Evolutionary conservation across 2,888 invertebrate genomes (phyloP).

Genomic region (Biston stratarius): DNA sequence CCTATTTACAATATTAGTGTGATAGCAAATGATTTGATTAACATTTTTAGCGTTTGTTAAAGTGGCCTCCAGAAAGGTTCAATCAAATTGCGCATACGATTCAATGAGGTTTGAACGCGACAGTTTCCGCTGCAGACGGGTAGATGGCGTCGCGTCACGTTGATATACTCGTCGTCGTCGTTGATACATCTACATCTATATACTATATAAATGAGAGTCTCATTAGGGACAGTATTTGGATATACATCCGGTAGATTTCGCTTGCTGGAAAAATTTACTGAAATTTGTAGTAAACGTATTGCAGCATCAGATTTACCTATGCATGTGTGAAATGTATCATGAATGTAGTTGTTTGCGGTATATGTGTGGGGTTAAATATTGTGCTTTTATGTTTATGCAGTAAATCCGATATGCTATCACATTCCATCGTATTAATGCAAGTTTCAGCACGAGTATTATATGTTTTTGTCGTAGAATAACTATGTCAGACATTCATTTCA

Average conservation of each 20-base stretch:
- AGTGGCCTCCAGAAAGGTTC: slow-evolving; percentile 51
- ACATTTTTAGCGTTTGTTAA: not conserved
- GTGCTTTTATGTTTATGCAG: too few species aligned
- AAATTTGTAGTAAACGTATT: not conserved
- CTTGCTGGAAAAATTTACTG: slow-evolving; percentile 9
- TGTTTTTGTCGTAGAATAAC: too few species aligned
- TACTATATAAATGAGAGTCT: slow-evolving; percentile 20
- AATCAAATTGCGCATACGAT: slow-evolving; percentile 71
- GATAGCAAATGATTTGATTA: not conserved
- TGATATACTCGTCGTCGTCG: slow-evolving; percentile 3
- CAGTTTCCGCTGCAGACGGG: slow-evolving; percentile 64
- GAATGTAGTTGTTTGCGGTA: too few species aligned
- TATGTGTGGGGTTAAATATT: too few species aligned
- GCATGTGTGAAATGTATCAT: too few species aligned
- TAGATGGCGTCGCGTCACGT: slow-evolving; percentile 34
- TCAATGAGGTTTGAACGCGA: slow-evolving; percentile 66
- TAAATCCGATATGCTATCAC: too few species aligned
- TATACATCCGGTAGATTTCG: slow-evolving; percentile 19
- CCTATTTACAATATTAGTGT: too few species aligned
- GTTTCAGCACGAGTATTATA: too few species aligned
- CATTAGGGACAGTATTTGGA: slow-evolving; percentile 23
- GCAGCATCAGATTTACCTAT: too few species aligned
- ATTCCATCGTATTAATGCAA: too few species aligned
- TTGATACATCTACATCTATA: slow-evolving; percentile 1
- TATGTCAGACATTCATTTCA: too few species aligned